Evolutionary conservation across 2,113 vertebrate species (phyloP).

Genomic region (Alces alces): DNA sequence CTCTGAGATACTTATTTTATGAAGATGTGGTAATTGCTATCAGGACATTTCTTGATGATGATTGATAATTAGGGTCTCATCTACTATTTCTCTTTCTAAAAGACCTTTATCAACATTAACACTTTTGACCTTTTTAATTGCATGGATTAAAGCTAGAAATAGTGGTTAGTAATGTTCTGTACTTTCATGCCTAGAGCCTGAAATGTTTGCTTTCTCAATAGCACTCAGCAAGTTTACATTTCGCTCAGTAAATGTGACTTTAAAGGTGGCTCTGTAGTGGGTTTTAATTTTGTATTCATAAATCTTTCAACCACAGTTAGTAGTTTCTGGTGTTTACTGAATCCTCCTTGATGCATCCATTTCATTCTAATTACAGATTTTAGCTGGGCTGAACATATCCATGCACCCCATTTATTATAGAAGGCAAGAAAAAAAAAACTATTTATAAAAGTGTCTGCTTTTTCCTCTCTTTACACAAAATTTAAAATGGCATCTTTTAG

Average conservation of each 20-base stretch:
- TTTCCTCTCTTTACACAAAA: neutral
- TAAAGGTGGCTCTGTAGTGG: neutral
- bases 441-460: neutral
- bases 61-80: slow-evolving; percentile 60
- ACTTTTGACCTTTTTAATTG: slow-evolving; percentile 67
- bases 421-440: neutral
- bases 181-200: slow-evolving; percentile 9
- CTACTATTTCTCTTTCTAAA: slow-evolving; percentile 47
- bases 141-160: slow-evolving; percentile 49
- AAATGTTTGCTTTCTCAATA: slow-evolving; percentile 53
- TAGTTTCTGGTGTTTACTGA: neutral
- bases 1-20: neutral
- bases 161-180: slow-evolving; percentile 52
- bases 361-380: slow-evolving; percentile 38
- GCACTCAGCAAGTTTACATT: slow-evolving; percentile 37
- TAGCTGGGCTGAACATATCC: neutral
- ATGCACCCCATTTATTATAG: neutral
- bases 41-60: slow-evolving; percentile 45
- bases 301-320: neutral
- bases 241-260: slow-evolving; percentile 23
- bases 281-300: slow-evolving; percentile 28
- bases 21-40: slow-evolving; percentile 3
- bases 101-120: slow-evolving; percentile 58
- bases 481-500: neutral
- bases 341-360: neutral